Evolutionary conservation across 1,140 invertebrate genomes (phyloP), one percentile per base, ranked within the genome.

Genomic region (Leptopilina clavipes): DNA sequence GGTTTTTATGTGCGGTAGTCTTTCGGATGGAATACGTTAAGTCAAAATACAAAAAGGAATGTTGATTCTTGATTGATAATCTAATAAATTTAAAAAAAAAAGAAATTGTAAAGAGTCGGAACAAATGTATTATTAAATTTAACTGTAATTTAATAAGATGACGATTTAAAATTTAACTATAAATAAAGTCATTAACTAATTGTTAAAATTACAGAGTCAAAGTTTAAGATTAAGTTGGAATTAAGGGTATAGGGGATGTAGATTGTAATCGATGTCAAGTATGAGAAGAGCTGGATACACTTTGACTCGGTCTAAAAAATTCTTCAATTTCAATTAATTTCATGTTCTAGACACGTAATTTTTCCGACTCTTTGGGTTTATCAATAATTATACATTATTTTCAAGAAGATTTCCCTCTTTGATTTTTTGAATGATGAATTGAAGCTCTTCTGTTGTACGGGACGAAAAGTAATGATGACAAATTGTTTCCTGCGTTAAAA

Each of bases 1-100:
- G 25, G 25, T n/a, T 31, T 31, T 12, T 65, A 65, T 65, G 59
- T 65, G 59, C 59, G 59, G 59, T 65, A 65, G 59, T 65, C 59
- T 65, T 65, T 65, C 11, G 25, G 59, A 40, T 40, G 37, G 37
- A 40, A 14, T 59, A 59, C n/a, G 48, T 8, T n/a, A 14, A 65
- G 12, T 31, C 59, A 31, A 31, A 65, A 65, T 31, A 65, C 22
- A 31, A 65, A 65, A 31, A 65, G 59, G 59, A 65, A 37, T 65
- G 59, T 65, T 31, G 31, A 52, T 7, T 17, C 48, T 52, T 52
- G 6, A 40, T 17, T n/a, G n/a, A 8, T 52, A n/a, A 17, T 52
- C 48, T 52, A 1, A 5, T 48, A 48, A 48, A 48, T n/a, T 48
- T 5, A 3, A 48, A 3, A 12, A 48, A 48, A n/a, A 48, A 14